Base-by-base conservation (phyloP, 1,140 invertebrate genomes). In the Drosophila sulfurigaster region DNA sequence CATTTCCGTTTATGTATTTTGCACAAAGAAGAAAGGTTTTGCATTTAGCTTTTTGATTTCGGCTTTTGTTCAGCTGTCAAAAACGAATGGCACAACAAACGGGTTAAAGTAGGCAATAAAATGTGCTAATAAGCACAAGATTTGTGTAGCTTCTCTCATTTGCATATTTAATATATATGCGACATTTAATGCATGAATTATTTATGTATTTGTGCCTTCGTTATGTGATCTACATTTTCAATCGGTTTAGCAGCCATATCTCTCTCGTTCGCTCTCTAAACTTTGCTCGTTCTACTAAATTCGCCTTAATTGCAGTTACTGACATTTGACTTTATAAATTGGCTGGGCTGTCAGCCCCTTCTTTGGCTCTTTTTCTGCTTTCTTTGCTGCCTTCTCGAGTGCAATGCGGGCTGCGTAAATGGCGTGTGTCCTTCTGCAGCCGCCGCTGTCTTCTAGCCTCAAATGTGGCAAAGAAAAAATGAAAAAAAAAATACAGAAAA, bases 271-370 rank as follows among this genome's bases (percentile, higher is more conserved):
- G 0, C 20, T 25, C 20, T 25, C 20, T 25, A 25, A 25, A 25
- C 20, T 57, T 45, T n/a, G 43, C 20, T 5, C 67, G 64, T 67
- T 89, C 57, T 52, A 43, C 45, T 78, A 80, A 80, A 75, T 58
- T 75, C 75, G 86, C 78, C 68, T 69, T 89, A 90, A 89, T 89
- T 89, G 85, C 86, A 89, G 86, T 89, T 83, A 85, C 86, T 89
- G 85, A 81, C 85, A 89, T 89, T 89, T 90, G 85, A 89, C 85
- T 89, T 89, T 56, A 79, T 68, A 90, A 89, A 88, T 88, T 88
- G 85, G 85, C 81, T 51, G 43, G 70, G 63, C 75, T 70, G 63
- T 66, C 62, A 64, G 16, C 62, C 62, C 20, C 48, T 64, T 38
- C 48, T 75, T 52, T 48, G 38, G 28, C 13, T 41, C 13, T 8